Percentiles rank a stretch among this genome's conserved stretches.
phyloP scores from a whole-genome alignment of 2,113 vertebrate species.

The Cryptotis parvus region DNA sequence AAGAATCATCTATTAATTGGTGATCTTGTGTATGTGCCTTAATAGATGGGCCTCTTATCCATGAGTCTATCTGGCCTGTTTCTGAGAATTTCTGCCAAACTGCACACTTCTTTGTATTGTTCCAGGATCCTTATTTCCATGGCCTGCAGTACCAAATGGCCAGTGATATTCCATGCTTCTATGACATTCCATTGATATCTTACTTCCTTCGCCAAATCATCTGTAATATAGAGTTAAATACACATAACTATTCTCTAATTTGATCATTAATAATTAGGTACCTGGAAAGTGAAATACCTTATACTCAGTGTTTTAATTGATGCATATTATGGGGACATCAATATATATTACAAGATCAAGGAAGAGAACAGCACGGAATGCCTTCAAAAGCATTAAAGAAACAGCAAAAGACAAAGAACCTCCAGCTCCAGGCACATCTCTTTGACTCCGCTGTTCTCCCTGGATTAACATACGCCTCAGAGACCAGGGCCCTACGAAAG shows the following conservation, averaged over 20 bases:
- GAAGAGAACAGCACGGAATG: no score
- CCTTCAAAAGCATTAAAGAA: no score
- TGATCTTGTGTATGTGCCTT: neutral
- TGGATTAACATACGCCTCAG: no score
- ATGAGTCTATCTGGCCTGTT: neutral
- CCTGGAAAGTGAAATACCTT: neutral
- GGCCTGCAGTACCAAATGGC: neutral
- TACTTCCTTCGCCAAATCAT: neutral
- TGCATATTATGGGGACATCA: neutral
- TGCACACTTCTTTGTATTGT: neutral
- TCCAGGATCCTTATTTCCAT: neutral
- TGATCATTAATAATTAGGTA: neutral
- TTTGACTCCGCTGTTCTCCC: no score
- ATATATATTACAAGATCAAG: neutral
- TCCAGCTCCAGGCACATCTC: no score
- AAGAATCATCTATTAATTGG: no score
- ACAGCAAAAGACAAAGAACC: no score
- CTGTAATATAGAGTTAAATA: neutral
- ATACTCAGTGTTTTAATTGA: no score
- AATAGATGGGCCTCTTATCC: neutral
- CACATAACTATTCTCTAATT: neutral
- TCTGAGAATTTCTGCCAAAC: neutral
- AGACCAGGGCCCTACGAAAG: no score
- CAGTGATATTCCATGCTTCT: no score
- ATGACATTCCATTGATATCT: neutral